Evolutionary conservation across 2,797 vertebrate species (phyloP).

Genomic region (Threskiornis aethiopicus): DNA sequence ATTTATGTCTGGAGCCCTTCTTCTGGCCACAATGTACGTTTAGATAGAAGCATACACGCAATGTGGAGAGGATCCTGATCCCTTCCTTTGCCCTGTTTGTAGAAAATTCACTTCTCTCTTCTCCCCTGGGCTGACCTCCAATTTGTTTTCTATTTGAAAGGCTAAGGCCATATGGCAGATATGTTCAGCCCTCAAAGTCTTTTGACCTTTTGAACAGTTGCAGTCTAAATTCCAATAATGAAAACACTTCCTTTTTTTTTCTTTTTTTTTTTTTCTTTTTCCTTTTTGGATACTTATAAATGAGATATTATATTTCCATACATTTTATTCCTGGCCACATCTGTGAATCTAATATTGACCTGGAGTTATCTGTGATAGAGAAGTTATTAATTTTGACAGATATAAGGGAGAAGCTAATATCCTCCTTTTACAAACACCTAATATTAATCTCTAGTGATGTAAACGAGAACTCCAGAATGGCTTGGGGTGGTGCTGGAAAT

Average conservation of each 20-base stretch:
- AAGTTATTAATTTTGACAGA: conserved; percentile 85
- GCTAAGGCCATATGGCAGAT: conserved; percentile 67
- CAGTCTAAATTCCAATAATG: conserved; percentile 70
- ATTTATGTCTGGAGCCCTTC: conserved; percentile 20
- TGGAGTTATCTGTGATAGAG: conserved; percentile 80
- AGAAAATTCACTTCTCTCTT: conserved; percentile 33
- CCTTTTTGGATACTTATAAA: conserved; percentile 73
- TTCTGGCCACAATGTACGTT: not conserved
- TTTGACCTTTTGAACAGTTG: conserved; percentile 77
- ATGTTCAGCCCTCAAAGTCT: conserved; percentile 66
- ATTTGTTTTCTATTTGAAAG: conserved; percentile 57
- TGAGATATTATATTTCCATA: conserved; percentile 82
- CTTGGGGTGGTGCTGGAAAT: conserved; percentile 69
- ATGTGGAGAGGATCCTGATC: not conserved
- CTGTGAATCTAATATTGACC: conserved; percentile 84
- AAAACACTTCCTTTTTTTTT: conserved; percentile 25
- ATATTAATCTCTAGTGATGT: conserved; percentile 80
- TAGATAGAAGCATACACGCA: not conserved
- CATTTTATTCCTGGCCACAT: conserved; percentile 80
- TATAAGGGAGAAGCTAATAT: conserved; percentile 84
- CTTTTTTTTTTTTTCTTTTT: not conserved
- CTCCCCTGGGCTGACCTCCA: conserved; percentile 24
- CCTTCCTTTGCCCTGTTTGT: not conserved
- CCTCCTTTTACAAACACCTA: conserved; percentile 81
- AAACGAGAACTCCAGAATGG: conserved; percentile 70